Base-by-base conservation (phyloP, 2,113 vertebrate species). In the Oncorhynchus tshawytscha region DNA sequence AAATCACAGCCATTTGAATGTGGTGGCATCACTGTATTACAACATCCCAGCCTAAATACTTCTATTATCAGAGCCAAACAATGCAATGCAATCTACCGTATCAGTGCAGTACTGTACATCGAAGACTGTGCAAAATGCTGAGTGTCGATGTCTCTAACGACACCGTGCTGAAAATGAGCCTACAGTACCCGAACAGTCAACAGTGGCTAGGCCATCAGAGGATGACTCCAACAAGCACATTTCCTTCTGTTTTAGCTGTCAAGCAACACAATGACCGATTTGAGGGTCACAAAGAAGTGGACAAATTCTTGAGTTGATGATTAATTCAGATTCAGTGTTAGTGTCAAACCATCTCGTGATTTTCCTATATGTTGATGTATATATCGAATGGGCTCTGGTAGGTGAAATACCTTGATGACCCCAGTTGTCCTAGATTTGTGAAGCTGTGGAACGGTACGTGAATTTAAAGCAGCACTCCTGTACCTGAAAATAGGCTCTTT, bases 391-490 rank as follows among this genome's bases (percentile, higher is more conserved):
- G n/a, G n/a, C 18, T 8, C 20, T 62, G 59, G n/a, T 62, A 62
- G 18, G 16, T 62, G 59, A 54, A n/a, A 11, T 22, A 62, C n/a
- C 18, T n/a, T 22, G 59, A 22, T 22, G 59, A 22, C n/a, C n/a
- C n/a, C 18, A 34, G 34, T 20, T 2, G 51, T 72, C 11, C 74
- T 75, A 9, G 6, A 67, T 67, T 67, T 15, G 24, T 67, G 25
- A 62, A 59, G 76, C 77, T 82, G 84, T 85, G 67, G 81, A 71
- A 88, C 78, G 85, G 84, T 77, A 24, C 22, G 9, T 72, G 16
- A 18, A 12, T 59, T 59, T n/a, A 18, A 54, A 45, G 39, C 39
- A 45, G 39, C 39, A 45, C 39, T 45, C 39, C 39, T 45, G 39
- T 9, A 45, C 9, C 39, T 54, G 51, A 54, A 54, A 5, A 18